Percentiles rank a stretch among this genome's conserved stretches.
phyloP scores from a whole-genome alignment of 2,888 invertebrate species.

The Synergus itoensis region DNA sequence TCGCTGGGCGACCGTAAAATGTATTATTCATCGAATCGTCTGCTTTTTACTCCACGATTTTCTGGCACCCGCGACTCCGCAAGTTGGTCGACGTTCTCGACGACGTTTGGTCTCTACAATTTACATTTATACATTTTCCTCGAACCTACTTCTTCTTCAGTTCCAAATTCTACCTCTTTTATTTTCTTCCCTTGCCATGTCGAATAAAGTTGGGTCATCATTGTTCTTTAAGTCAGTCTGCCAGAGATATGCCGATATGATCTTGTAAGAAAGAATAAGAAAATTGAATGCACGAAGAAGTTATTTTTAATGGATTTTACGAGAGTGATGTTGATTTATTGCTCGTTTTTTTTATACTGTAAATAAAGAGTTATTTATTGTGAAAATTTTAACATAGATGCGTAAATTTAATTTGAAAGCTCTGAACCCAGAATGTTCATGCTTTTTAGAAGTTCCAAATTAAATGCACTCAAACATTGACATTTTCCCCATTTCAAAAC shows the following conservation, averaged over 20 bases:
- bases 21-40: slow-evolving; percentile 75
- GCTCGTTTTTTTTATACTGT: background rate
- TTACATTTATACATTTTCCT: slow-evolving; percentile 66
- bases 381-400: too few species aligned
- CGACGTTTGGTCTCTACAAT: slow-evolving; percentile 51
- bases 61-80: slow-evolving; percentile 54
- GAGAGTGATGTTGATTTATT: background rate
- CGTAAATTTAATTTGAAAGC: slow-evolving; percentile 9
- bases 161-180: slow-evolving; percentile 26
- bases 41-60: slow-evolving; percentile 66
- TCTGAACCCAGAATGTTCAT: background rate
- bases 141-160: slow-evolving; percentile 9
- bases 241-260: background rate
- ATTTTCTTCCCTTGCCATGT: slow-evolving; percentile 6
- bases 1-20: slow-evolving; percentile 67
- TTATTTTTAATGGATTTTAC: background rate
- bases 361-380: background rate
- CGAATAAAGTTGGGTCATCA: slow-evolving; percentile 24
- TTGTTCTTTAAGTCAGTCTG: background rate
- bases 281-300: background rate
- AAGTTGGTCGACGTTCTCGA: slow-evolving; percentile 56
- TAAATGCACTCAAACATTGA: slow-evolving; percentile 18
- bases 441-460: slow-evolving; percentile 20
- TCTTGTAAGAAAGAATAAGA: background rate
- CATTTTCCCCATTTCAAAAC: slow-evolving; percentile 15